These are phyloP conservation scores for Ovis canadensis DNA, from an alignment of 2,113 vertebrate genomes.

Conservation along the genomic window DNA sequence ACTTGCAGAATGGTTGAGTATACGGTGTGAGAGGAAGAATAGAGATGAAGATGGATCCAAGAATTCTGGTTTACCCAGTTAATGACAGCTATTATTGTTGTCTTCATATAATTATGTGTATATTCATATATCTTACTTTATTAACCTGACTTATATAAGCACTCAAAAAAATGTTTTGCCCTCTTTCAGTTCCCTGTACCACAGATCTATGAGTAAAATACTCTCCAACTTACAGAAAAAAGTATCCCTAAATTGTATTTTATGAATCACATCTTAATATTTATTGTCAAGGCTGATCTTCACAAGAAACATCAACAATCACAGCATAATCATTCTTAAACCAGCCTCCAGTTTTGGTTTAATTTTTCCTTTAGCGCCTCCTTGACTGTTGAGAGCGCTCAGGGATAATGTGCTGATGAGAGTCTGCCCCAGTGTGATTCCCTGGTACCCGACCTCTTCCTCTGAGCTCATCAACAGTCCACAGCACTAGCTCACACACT, in stretches of 20 bases:
- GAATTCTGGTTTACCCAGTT: background rate
- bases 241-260: background rate
- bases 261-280: background rate
- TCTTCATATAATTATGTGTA: background rate
- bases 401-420: background rate
- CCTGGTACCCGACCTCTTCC: background rate
- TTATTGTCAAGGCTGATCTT: background rate
- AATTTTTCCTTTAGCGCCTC: background rate
- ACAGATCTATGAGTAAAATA: background rate
- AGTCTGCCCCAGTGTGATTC: background rate
- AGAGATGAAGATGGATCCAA: background rate
- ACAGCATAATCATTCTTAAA: background rate
- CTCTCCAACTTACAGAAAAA: background rate
- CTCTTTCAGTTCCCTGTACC: background rate
- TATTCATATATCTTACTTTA: background rate
- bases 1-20: background rate
- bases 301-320: background rate
- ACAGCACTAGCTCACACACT: background rate
- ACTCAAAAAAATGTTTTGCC: background rate
- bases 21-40: background rate
- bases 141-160: background rate
- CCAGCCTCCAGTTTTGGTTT: background rate
- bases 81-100: background rate
- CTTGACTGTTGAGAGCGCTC: background rate
- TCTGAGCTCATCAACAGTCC: background rate